phyloP scores from a whole-genome alignment of 2,113 vertebrate genomes.

The Centrocercus urophasianus region DNA sequence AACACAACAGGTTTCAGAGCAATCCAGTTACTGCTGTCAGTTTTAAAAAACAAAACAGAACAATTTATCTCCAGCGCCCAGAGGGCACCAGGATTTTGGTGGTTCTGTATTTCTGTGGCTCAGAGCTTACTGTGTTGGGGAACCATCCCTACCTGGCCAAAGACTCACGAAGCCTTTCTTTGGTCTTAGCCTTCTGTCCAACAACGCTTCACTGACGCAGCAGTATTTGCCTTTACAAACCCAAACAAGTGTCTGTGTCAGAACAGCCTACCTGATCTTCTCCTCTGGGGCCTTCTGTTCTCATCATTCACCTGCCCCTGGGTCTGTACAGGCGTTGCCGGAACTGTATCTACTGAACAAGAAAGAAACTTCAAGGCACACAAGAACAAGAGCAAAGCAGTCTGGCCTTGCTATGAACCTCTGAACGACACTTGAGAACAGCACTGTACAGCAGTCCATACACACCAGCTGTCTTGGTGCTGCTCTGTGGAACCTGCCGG shows the following conservation, averaged over 20 bases:
- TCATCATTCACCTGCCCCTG: constrained; percentile 86
- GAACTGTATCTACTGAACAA: constrained; percentile 69
- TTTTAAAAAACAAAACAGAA: too few relatives aligned
- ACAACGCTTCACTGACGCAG: not conserved
- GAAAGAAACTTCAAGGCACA: not conserved
- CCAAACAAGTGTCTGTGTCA: not conserved
- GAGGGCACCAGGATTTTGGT: not conserved
- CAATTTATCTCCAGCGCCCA: not conserved
- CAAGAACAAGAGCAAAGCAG: not conserved
- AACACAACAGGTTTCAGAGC: not conserved
- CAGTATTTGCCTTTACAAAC: not conserved
- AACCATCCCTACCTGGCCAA: not conserved
- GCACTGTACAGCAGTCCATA: rapidly evolving
- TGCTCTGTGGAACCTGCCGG: constrained; percentile 58
- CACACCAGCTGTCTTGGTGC: constrained; percentile 66
- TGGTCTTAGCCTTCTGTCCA: not conserved
- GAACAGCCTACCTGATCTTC: constrained; percentile 85
- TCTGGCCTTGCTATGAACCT: not conserved
- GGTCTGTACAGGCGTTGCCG: constrained; percentile 70
- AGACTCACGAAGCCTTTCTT: not conserved
- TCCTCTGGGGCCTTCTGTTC: constrained; percentile 85
- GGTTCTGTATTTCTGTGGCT: not conserved
- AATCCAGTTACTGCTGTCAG: not conserved
- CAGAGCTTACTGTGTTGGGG: not conserved
- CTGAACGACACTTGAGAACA: not conserved